Evolutionary conservation across 2,797 vertebrate genomes (phyloP), one percentile per base, ranked within the genome.

Genomic region (Sorex maritimensis): DNA sequence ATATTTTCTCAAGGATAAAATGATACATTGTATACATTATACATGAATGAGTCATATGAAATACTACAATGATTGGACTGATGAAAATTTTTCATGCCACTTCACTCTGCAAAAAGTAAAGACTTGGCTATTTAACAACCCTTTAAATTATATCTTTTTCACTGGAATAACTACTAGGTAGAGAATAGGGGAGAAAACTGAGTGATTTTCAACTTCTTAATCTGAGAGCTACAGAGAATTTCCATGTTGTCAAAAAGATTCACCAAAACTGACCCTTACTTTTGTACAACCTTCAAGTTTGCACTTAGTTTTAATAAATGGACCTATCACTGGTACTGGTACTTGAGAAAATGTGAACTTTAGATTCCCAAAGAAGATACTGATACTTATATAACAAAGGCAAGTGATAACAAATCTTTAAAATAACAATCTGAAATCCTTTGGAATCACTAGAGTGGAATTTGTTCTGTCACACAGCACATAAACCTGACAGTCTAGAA

Each of bases 311-410:
- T 94, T 96, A 96, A 96, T 94, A 95, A 85, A 96, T 87, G 85
- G 86, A 90, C 93, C 93, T 30, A 93, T 92, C 89, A 88, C 30
- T 92, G 80, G 73, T 65, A 88, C 30, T 92, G 80, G 73, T 65
- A 83, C 74, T 95, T 96, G 81, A 83, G 77, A 86, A 95, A 82
- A 96, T 71, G 89, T 84, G 82, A 97, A 94, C 68, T 74, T 88
- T 80, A 92, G 90, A 88, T 94, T 38, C 86, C 71, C 85, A 93
- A 95, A 94, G 95, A 95, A 86, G 86, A 87, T 83, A 92, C 0
- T 97, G 86, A 95, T 91, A 95, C 95, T 97, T 96, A 96, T 95
- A 91, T 96, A 95, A 96, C 94, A 97, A 97, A 96, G 83, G n/a
- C 28, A 63, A 87, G 82, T 5, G 44, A 93, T 93, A 92, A 95